phyloP scores from a whole-genome alignment of 2,113 vertebrate genomes.

The Hiodon tergisus region DNA sequence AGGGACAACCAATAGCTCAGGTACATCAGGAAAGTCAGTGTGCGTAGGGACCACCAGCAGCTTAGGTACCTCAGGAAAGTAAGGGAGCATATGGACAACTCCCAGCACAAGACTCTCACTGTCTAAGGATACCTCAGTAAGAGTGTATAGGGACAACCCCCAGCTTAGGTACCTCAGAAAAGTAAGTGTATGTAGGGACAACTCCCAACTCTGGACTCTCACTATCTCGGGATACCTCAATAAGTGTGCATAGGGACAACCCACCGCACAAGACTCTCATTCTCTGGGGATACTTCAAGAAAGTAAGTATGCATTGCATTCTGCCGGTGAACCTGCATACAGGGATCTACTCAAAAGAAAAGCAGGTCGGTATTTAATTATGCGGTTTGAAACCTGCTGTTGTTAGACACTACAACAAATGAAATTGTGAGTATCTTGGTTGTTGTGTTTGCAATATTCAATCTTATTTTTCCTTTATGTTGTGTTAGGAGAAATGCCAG shows the following conservation, averaged over 20 bases:
- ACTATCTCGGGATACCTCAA: background rate
- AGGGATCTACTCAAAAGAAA: background rate
- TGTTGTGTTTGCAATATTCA: background rate
- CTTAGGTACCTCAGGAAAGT: background rate
- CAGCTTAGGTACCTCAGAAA: background rate
- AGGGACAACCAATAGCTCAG: no score
- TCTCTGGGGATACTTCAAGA: no score
- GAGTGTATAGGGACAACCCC: background rate
- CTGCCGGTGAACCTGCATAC: background rate
- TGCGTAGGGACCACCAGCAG: background rate
- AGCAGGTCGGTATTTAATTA: slow-evolving; percentile 5
- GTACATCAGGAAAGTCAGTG: background rate
- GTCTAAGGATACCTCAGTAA: background rate
- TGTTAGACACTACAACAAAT: slow-evolving; percentile 13
- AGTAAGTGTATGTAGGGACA: no score
- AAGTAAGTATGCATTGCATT: background rate
- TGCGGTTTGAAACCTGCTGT: slow-evolving; percentile 15
- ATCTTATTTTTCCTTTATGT: background rate
- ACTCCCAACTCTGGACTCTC: no score
- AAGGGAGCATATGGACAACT: no score
- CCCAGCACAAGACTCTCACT: no score
- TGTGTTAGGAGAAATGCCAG: background rate
- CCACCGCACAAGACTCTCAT: background rate
- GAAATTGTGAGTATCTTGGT: background rate
- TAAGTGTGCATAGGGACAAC: background rate